Evolutionary conservation across 2,888 invertebrate genomes (phyloP), one percentile per base, ranked within the genome.

Genomic region (Coleophora flavipennella): DNA sequence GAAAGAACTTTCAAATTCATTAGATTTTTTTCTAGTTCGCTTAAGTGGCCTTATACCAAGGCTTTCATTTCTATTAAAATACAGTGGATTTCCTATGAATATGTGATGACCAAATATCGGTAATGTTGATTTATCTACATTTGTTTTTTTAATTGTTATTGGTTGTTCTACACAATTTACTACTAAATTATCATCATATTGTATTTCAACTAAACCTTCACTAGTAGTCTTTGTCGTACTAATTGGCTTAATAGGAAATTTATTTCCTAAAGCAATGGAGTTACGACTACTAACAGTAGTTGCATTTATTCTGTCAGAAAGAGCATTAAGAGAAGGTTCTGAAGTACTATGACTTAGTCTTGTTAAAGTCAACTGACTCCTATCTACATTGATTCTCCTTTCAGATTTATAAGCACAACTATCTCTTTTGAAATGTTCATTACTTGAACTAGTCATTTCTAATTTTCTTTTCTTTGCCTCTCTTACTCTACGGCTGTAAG

Each of bases 151-250:
- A 9, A 63, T 50, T 38, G 55, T 28, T 33, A 71, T 37, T 41
- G 77, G 77, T 56, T 75, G 76, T 65, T 84, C 79, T 59, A 67
- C 49, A 56, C 76, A 80, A 51, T 71, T 84, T 32, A 75, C 72
- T 25, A 75, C 73, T 72, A 67, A 68, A 67, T 67, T 78, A 56
- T 65, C 53, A 35, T 81, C 85, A 64, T 88, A 89, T 63, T 88
- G 88, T 45, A 88, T 87, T 64, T 87, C 86, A 34, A 86, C 87
- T 43, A 86, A 65, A 9, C 85, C 86, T 55, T 87, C 73, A 36
- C 75, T 85, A 1, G 72, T 62, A 1, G 80, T 68, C 61, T 72
- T 79, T 3, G 79, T 84, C 13, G 83, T 83, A 46, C 77, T 78
- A 13, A 80, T 52, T 41, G 66, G 53, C 37, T 63, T 61, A 35